Percentiles rank a stretch among this genome's conserved stretches.
Evolutionary conservation across 2,797 vertebrate species (phyloP).

Genomic region (Alauda arvensis): DNA sequence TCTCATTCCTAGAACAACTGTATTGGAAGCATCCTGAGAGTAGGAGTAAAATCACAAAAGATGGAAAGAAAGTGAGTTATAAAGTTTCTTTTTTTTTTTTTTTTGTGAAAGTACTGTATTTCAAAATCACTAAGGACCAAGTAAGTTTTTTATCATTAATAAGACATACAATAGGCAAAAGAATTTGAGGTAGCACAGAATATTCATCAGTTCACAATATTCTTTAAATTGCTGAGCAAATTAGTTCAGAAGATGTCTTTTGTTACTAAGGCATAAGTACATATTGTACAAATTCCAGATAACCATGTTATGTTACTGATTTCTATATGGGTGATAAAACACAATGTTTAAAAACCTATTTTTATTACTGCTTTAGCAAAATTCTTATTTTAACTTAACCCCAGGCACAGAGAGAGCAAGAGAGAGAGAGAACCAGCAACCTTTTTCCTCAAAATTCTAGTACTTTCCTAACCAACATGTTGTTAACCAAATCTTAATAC

Average conservation of each 20-base stretch:
- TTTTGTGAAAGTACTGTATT: not conserved
- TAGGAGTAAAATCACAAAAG: not conserved
- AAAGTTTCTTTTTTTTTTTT: not conserved
- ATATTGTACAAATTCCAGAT: not conserved
- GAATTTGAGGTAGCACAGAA: not conserved
- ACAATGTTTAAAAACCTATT: not conserved
- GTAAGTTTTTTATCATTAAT: not conserved
- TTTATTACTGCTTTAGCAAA: not conserved
- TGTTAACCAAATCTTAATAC: not conserved
- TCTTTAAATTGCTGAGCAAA: not conserved
- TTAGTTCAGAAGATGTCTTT: not conserved
- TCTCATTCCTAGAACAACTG: not conserved
- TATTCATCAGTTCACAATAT: not conserved
- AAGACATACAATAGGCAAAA: not conserved
- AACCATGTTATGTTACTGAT: not conserved
- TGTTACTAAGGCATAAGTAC: not conserved
- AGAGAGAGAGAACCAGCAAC: not conserved
- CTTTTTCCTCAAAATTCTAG: not conserved
- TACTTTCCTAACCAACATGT: not conserved
- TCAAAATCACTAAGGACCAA: not conserved
- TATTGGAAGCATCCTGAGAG: not conserved
- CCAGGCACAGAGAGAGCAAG: not conserved
- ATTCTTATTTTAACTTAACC: not conserved
- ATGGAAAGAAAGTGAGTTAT: not conserved
- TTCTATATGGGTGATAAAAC: not conserved